Conservation (phyloP, 2,888 invertebrate species). For the Zeuzera pyrina region DNA sequence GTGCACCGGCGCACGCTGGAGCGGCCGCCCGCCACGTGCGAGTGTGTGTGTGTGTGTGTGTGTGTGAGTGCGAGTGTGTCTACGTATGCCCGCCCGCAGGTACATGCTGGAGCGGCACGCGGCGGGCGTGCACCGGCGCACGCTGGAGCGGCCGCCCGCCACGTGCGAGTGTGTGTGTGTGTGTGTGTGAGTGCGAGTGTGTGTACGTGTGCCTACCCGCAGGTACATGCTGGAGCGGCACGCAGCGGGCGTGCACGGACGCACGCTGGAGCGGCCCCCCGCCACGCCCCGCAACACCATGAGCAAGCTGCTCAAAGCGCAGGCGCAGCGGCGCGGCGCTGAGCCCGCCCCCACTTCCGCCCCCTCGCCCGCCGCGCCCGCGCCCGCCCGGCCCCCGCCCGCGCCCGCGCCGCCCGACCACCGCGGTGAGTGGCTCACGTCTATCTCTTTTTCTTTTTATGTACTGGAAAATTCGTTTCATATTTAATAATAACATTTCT, state of each 20-base stretch:
- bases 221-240: constrained; percentile 64
- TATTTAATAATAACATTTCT: too few species aligned
- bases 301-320: constrained; percentile 66
- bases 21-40: constrained; percentile 57
- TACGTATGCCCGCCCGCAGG: constrained; percentile 15
- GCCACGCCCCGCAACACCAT: constrained; percentile 66
- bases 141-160: constrained; percentile 60
- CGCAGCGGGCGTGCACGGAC: constrained; percentile 48
- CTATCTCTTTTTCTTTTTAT: neutral
- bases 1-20: constrained; percentile 59
- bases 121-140: constrained; percentile 48
- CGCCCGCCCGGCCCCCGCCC: neutral
- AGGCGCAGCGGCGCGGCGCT: constrained; percentile 34
- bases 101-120: constrained; percentile 64
- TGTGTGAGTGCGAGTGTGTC: neutral
- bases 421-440: neutral
- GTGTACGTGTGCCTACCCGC: neutral
- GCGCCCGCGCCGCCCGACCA: neutral
- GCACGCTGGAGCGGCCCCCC: constrained; percentile 58
- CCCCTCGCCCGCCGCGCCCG: constrained; percentile 4
- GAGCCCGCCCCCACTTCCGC: too few species aligned
- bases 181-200: neutral
- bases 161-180: too few species aligned
- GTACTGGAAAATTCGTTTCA: neutral
- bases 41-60: too few species aligned